These are phyloP conservation scores for Cranoglanis bouderius DNA, from an alignment of 2,113 vertebrate species.

Conservation along the genomic window DNA sequence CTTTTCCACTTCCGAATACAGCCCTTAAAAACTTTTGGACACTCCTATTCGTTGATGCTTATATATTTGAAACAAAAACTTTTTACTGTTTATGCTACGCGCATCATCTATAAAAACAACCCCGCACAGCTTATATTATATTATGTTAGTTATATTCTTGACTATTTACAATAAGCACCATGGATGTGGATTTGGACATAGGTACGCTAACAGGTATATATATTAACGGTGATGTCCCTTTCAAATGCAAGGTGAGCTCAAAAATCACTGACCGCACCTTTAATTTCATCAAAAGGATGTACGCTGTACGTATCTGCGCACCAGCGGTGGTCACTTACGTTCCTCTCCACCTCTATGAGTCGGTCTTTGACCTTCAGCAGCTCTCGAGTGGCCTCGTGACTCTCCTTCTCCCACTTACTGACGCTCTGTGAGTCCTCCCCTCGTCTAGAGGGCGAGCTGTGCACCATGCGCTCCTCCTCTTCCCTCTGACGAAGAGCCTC, in stretches of 20 bases:
- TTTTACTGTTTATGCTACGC: no score
- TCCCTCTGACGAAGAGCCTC: slow-evolving; percentile 96
- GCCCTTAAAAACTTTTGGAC: no score
- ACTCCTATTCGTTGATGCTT: no score
- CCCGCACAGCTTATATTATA: no score
- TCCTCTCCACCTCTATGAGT: slow-evolving; percentile 96
- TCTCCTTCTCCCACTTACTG: slow-evolving; percentile 92
- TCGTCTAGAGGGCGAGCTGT: slow-evolving; percentile 81
- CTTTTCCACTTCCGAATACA: no score
- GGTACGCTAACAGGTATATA: no score
- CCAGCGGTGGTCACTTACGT: slow-evolving; percentile 77
- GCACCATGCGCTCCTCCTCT: slow-evolving; percentile 92
- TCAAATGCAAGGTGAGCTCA: neutral
- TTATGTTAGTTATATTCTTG: no score
- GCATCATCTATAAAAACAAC: no score
- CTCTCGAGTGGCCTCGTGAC: slow-evolving; percentile 92
- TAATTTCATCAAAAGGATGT: neutral
- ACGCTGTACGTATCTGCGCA: neutral
- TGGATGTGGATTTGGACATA: no score
- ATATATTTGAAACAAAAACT: no score
- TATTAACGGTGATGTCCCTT: no score
- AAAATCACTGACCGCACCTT: neutral
- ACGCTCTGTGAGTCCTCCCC: slow-evolving; percentile 76
- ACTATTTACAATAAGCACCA: no score
- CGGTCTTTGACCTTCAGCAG: slow-evolving; percentile 95